A percentile compares a stretch with the other conserved stretches of the same genome.
Conservation (phyloP, 2,888 invertebrate species). For the Myathropa florea region DNA sequence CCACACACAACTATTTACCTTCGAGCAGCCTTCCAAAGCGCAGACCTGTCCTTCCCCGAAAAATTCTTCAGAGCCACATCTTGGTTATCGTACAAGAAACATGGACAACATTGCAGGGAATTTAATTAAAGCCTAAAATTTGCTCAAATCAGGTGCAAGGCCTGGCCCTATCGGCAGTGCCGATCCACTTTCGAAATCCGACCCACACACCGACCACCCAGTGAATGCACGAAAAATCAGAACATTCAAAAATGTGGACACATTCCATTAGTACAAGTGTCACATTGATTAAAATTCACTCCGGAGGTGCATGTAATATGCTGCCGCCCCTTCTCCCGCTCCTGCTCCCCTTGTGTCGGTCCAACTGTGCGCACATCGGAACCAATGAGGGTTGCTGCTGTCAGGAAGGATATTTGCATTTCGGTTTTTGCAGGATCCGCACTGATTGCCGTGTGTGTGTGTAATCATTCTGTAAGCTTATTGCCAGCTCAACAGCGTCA, state of each 20-base stretch:
- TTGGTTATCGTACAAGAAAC: neutral
- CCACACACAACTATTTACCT: neutral
- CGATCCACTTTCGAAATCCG: no score
- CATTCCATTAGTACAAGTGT: slow-evolving; percentile 67
- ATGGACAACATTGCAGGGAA: slow-evolving; percentile 4
- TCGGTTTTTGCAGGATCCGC: slow-evolving; percentile 19
- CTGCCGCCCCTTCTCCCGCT: slow-evolving; percentile 12
- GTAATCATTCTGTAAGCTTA: slow-evolving; percentile 47
- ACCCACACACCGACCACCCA: neutral
- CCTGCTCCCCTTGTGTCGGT: neutral
- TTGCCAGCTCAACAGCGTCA: neutral
- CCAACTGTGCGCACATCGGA: neutral
- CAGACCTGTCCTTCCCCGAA: neutral
- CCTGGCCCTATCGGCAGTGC: slow-evolving; percentile 5
- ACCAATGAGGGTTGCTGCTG: slow-evolving; percentile 7
- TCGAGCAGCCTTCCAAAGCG: neutral
- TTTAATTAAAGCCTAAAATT: slow-evolving; percentile 64
- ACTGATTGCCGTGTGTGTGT: slow-evolving; percentile 28
- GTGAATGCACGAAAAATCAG: slow-evolving; percentile 51
- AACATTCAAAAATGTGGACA: slow-evolving; percentile 65
- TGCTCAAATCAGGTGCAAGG: slow-evolving; percentile 63
- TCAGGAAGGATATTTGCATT: slow-evolving; percentile 48
- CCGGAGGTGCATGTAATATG: slow-evolving; percentile 37
- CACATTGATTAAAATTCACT: slow-evolving; percentile 68
- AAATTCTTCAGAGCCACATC: neutral